phyloP scores from a whole-genome alignment of 1,140 invertebrate species.

The Drosophila sp. region DNA sequence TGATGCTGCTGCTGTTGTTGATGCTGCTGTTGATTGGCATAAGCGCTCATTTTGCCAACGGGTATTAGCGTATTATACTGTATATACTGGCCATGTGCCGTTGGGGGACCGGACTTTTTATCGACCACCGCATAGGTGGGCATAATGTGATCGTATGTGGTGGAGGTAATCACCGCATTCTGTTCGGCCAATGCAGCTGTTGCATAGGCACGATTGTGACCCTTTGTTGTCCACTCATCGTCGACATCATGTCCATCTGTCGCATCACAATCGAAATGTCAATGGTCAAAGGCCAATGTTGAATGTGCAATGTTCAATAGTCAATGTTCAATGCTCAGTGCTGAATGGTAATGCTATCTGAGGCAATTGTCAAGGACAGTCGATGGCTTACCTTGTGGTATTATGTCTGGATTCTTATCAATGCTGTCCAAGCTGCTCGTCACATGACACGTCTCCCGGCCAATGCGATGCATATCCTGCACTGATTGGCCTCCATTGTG shows the following conservation, averaged over 20 bases:
- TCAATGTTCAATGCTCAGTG: too few relatives aligned
- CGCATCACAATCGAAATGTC: background rate
- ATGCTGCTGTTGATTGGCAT: constrained; percentile 77
- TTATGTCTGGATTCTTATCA: constrained; percentile 92
- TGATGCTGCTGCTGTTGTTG: constrained; percentile 63
- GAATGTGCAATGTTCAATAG: too few relatives aligned
- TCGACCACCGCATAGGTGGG: constrained; percentile 83
- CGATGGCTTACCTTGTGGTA: constrained; percentile 87
- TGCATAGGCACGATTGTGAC: constrained; percentile 80
- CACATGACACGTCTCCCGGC: constrained; percentile 85
- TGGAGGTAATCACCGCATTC: constrained; percentile 82
- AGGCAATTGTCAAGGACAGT: constrained; percentile 22
- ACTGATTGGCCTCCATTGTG: constrained; percentile 82
- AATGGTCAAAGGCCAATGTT: too few relatives aligned
- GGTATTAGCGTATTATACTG: constrained; percentile 84
- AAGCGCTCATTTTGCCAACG: constrained; percentile 83
- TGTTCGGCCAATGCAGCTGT: constrained; percentile 83
- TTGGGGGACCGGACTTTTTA: constrained; percentile 68
- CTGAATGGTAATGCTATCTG: background rate
- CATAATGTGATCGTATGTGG: constrained; percentile 83
- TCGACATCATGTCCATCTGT: constrained; percentile 82
- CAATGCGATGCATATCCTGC: constrained; percentile 83
- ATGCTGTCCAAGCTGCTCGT: constrained; percentile 87
- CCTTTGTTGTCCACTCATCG: constrained; percentile 82
- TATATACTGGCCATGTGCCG: constrained; percentile 74